These are phyloP conservation scores for Matsumyia berberina DNA, from an alignment of 2,888 invertebrate species.

Conservation along the genomic window DNA sequence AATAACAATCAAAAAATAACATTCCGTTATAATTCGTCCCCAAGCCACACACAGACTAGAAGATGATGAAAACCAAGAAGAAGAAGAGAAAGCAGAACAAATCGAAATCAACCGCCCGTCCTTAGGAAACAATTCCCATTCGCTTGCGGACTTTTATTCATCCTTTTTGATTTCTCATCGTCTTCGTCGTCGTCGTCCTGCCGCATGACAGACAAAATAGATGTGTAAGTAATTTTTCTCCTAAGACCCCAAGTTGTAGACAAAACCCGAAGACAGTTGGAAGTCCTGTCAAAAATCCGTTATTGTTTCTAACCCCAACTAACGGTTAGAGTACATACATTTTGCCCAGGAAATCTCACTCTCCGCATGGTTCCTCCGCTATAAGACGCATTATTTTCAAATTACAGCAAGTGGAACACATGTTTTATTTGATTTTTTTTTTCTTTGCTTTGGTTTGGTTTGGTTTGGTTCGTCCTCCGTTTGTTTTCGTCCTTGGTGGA, in stretches of 20 bases:
- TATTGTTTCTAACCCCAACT: conserved; percentile 67
- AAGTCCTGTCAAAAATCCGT: conserved; percentile 43
- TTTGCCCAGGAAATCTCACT: conserved; percentile 17
- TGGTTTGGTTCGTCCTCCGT: not conserved
- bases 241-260: conserved; percentile 1
- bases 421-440: conserved; percentile 63
- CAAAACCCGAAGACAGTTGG: conserved; percentile 13
- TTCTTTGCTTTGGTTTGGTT: too few species aligned
- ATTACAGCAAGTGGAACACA: conserved; percentile 71
- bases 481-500: conserved; percentile 37
- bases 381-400: conserved; percentile 73
- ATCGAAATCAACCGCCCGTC: conserved; percentile 49
- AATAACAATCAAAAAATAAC: conserved; percentile 75
- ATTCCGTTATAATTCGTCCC: conserved; percentile 69
- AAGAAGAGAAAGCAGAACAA: conserved; percentile 13
- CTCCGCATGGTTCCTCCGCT: conserved; percentile 24
- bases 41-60: conserved; percentile 2
- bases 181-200: conserved; percentile 6
- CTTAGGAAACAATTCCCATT: conserved; percentile 42
- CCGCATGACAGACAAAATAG: conserved; percentile 45
- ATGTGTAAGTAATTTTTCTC: conserved; percentile 63
- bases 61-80: not conserved
- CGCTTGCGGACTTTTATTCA: conserved; percentile 33
- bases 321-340: conserved; percentile 19
- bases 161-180: conserved; percentile 40